Conservation (phyloP, 2,797 vertebrate genomes). For the Naso thynnoides region DNA sequence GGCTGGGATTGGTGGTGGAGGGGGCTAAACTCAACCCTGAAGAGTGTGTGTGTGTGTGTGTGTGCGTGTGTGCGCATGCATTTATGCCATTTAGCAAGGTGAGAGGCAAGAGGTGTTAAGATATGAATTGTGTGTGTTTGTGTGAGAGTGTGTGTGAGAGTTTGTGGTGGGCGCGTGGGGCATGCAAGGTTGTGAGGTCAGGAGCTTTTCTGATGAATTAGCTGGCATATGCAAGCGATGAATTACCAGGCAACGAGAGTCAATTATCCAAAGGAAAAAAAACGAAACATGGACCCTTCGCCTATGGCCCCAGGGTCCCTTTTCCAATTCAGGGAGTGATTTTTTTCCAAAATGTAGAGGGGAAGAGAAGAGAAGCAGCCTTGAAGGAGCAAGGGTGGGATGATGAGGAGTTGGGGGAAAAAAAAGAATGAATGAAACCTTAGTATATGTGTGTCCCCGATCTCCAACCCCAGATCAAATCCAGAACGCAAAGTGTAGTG, state of each 20-base stretch:
- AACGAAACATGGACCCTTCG: slow-evolving; percentile 68
- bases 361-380: slow-evolving; percentile 71
- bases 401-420: slow-evolving; percentile 60
- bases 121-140: slow-evolving; percentile 35
- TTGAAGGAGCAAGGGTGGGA: slow-evolving; percentile 74
- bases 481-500: slow-evolving; percentile 74
- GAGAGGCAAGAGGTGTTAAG: slow-evolving; percentile 32
- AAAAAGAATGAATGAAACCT: slow-evolving; percentile 50
- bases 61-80: slow-evolving; percentile 43
- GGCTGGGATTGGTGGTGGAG: slow-evolving; percentile 24
- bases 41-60: slow-evolving; percentile 40
- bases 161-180: slow-evolving; percentile 18
- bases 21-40: slow-evolving; percentile 25
- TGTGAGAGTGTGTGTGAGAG: slow-evolving; percentile 23
- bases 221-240: slow-evolving; percentile 92
- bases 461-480: slow-evolving; percentile 57
- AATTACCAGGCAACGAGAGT: slow-evolving; percentile 98
- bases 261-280: slow-evolving; percentile 93
- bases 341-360: slow-evolving; percentile 77
- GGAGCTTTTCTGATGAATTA: slow-evolving; percentile 93
- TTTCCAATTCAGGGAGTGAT: slow-evolving; percentile 95
- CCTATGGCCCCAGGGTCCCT: slow-evolving; percentile 90
- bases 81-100: slow-evolving; percentile 47
- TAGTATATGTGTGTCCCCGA: slow-evolving; percentile 14
- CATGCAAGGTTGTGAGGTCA: slow-evolving; percentile 82